Percentiles rank a stretch among this genome's conserved stretches.
These are phyloP conservation scores for Ophioderma brevispina DNA, from an alignment of 35 echinoderm and acorn worm genomes.

Conservation along the genomic window DNA sequence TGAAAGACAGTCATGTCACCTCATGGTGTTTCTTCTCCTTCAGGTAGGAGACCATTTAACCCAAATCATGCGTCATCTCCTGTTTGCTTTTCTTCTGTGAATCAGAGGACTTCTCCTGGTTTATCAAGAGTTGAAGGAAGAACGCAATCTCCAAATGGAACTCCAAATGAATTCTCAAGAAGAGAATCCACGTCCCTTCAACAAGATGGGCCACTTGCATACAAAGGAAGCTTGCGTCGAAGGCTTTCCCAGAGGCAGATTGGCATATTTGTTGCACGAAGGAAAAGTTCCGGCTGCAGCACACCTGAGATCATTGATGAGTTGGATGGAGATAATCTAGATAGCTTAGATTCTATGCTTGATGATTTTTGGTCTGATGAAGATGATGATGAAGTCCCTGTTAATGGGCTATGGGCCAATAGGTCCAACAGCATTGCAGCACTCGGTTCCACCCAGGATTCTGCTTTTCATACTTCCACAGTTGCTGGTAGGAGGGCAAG, in stretches of 20 bases:
- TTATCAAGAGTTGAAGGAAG: no score
- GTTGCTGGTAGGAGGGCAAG: background rate
- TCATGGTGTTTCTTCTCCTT: background rate
- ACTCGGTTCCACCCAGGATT: slow-evolving; percentile 39
- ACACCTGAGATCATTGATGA: slow-evolving; percentile 1
- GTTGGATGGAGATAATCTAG: background rate
- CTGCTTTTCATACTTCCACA: slow-evolving; percentile 56
- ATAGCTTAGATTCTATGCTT: slow-evolving; percentile 46
- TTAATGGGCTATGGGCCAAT: background rate
- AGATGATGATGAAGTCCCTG: slow-evolving; percentile 40
- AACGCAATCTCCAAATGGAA: no score
- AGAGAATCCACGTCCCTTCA: background rate
- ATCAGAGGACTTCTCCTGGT: no score
- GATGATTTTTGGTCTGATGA: slow-evolving; percentile 66
- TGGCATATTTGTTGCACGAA: background rate
- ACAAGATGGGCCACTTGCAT: background rate
- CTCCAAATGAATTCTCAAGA: no score
- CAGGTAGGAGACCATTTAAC: no score
- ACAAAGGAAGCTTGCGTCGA: background rate
- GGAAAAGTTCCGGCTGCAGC: background rate
- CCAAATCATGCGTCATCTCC: no score
- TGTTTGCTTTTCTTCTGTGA: no score
- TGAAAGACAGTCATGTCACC: background rate
- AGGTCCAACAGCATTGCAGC: slow-evolving; percentile 71
- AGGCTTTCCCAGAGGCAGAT: background rate